phyloP scores from a whole-genome alignment of 1,140 invertebrate species.

The Tribolium castaneum region DNA sequence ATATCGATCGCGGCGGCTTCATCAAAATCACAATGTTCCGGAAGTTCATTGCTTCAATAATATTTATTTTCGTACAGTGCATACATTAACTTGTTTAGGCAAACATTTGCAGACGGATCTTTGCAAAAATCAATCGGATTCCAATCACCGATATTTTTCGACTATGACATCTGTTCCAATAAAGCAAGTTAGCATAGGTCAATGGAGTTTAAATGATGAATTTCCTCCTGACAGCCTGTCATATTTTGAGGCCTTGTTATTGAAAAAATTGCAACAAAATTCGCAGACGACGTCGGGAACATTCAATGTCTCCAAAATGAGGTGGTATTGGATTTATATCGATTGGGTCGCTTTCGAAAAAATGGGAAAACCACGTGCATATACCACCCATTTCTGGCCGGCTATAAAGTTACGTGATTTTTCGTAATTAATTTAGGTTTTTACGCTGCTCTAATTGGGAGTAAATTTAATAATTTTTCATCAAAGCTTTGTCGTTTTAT shows the following conservation, averaged over 20 bases:
- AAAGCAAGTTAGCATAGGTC: not conserved
- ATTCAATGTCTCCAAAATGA: not conserved
- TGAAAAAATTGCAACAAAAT: not conserved
- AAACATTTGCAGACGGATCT: not conserved
- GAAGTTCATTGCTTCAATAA: not conserved
- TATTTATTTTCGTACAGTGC: not conserved
- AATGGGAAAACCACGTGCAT: not conserved
- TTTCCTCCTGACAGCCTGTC: not conserved
- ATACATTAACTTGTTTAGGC: conserved; percentile 6
- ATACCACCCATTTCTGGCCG: too few species aligned
- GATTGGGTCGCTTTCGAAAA: not conserved
- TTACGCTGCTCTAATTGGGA: not conserved
- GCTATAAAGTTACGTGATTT: not conserved
- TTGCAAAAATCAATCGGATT: not conserved
- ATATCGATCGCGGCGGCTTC: conserved; percentile 3
- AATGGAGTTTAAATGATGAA: not conserved
- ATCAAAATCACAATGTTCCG: conserved; percentile 4
- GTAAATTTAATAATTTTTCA: conserved; percentile 16
- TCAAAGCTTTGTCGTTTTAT: not conserved
- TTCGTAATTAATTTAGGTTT: not conserved
- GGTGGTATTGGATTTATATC: not conserved
- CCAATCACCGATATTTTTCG: not conserved
- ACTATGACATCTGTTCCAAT: not conserved
- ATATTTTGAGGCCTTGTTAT: not conserved
- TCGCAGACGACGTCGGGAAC: not conserved